These are phyloP conservation scores for Drosophila limbata DNA, from an alignment of 2,888 invertebrate species.

Conservation along the genomic window DNA sequence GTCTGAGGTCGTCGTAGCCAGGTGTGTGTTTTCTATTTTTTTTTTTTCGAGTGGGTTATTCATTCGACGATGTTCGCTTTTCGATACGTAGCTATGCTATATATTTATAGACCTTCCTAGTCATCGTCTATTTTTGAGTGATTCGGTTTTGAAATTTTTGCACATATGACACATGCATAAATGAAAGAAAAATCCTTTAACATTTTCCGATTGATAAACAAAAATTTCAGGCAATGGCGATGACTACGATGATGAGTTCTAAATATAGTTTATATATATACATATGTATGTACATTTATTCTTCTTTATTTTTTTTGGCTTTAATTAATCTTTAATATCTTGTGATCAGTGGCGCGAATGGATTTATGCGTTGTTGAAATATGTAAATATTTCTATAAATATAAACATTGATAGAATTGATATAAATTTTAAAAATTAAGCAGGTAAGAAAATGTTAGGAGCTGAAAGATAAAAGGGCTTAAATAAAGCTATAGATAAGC, in stretches of 20 bases:
- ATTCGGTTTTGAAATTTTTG: slow-evolving; percentile 73
- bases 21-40: slow-evolving; percentile 54
- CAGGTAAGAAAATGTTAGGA: not conserved
- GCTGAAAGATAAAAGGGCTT: too few species aligned
- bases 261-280: slow-evolving; percentile 46
- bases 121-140: slow-evolving; percentile 71
- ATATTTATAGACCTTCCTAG: slow-evolving; percentile 75
- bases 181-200: slow-evolving; percentile 31
- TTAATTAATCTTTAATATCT: slow-evolving; percentile 63
- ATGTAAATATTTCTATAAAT: slow-evolving; percentile 43
- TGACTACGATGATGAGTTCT: slow-evolving; percentile 43
- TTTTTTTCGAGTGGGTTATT: slow-evolving; percentile 25
- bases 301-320: slow-evolving; percentile 23
- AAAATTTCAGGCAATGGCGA: slow-evolving; percentile 33
- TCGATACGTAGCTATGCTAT: slow-evolving; percentile 48
- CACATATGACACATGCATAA: slow-evolving; percentile 72
- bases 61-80: slow-evolving; percentile 32
- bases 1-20: slow-evolving; percentile 64
- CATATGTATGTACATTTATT: slow-evolving; percentile 12
- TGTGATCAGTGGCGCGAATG: slow-evolving; percentile 51
- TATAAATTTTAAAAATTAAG: not conserved
- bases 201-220: slow-evolving; percentile 58
- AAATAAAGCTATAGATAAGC: too few species aligned
- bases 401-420: not conserved
- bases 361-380: slow-evolving; percentile 57